A percentile compares a stretch with the other conserved stretches of the same genome.
phyloP scores from a whole-genome alignment of 2,113 vertebrate species.

The Neotoma lepida region DNA sequence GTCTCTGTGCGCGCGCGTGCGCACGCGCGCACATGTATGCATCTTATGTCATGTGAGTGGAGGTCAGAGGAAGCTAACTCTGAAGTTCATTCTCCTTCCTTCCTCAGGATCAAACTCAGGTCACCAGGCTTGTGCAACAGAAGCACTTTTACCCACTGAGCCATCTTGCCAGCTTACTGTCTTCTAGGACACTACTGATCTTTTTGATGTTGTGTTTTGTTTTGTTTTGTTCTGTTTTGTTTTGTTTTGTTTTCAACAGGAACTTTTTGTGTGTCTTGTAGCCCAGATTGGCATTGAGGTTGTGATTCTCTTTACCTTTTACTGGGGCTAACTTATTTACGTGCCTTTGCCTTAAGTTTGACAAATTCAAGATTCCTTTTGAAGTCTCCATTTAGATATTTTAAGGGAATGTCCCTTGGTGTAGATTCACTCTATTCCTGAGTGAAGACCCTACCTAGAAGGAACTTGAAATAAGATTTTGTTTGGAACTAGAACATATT shows the following conservation, averaged over 20 bases:
- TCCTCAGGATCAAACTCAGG: background rate
- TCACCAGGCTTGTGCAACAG: background rate
- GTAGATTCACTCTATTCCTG: background rate
- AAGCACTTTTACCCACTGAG: background rate
- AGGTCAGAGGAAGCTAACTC: background rate
- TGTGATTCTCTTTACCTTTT: background rate
- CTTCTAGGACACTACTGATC: background rate
- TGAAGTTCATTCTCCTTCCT: background rate
- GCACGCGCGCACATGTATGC: no score
- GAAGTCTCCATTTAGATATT: background rate
- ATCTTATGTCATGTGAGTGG: background rate
- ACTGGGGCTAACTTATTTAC: background rate
- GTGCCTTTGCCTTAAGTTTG: constrained; percentile 24
- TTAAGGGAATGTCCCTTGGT: background rate
- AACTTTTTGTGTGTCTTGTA: background rate
- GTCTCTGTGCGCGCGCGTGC: no score
- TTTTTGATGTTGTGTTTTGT: background rate
- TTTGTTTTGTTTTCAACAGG: background rate
- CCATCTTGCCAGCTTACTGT: background rate
- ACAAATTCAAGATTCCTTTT: constrained; percentile 54
- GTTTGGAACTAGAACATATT: background rate
- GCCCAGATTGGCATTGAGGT: background rate
- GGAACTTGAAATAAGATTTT: background rate
- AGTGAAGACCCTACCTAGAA: background rate
- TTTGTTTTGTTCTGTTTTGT: background rate